Base-by-base conservation (phyloP, 2,888 invertebrate genomes). In the Opisthograptis luteolata region DNA sequence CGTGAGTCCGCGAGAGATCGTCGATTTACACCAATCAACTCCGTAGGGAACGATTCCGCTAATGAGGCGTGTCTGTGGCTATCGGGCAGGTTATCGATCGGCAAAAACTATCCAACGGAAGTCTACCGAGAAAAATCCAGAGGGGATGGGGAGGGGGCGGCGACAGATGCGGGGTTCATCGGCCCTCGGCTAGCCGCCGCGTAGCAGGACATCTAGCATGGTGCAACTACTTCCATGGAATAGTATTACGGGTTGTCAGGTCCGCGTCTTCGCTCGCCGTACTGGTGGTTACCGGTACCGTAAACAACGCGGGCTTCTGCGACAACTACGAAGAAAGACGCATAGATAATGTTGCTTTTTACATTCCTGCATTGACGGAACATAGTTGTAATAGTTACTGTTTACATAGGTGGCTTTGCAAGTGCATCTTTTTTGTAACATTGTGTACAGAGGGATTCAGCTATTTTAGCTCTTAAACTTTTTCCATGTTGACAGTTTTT, bases 81-180 rank as follows among this genome's bases (percentile, higher is more conserved):
- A 83, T 84, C 81, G 67, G 78, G 71, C 83, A 76, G 83, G 84
- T 84, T 87, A 85, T 84, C 81, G 87, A 78, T 76, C 72, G 76
- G 79, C 73, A 89, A 89, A 87, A 87, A 88, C 77, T 55, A 60
- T 76, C 67, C 77, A 77, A 81, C 88, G 89, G 88, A 89, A 89
- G 87, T 86, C 61, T 66, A 73, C 68, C 69, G 73, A 68, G 76
- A 87, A 87, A 87, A 89, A 87, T 79, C 66, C 73, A 72, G 72
- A 76, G 69, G 84, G 83, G 81, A 75, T 75, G 77, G 68, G 80
- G 78, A 64, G 79, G 75, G 79, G 73, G 70, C 57, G 64, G 70
- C 64, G 76, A 79, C 87, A 86, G 87, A 86, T 85, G 86, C 74
- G 70, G 64, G 78, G 88, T 86, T 87, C 88, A 87, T 84, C 82